Conservation (phyloP, 2,888 invertebrate species). For the Paralinhomoeus sp. region DNA sequence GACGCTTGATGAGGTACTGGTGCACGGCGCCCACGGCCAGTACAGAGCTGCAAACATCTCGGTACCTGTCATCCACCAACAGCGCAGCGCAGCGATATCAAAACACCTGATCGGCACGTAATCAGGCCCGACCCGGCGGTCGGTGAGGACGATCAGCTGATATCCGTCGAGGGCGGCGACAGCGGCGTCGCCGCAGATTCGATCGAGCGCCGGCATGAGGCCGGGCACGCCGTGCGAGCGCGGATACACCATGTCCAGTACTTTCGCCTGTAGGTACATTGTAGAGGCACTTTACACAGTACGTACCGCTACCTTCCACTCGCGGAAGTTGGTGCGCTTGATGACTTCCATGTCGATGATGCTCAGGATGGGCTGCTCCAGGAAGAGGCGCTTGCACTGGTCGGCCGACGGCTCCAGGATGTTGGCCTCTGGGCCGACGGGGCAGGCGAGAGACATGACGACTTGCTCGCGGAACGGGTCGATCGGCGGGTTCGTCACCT, state of each 20-base stretch:
- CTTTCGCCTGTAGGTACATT: conserved; percentile 37
- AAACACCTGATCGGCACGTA: conserved; percentile 33
- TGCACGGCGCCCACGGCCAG: conserved; percentile 75
- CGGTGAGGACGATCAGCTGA: conserved; percentile 66
- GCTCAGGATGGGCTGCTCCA: conserved; percentile 79
- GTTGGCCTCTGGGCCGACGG: conserved; percentile 85
- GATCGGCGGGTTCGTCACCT: conserved; percentile 81
- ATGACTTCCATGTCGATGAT: conserved; percentile 67
- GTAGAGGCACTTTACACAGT: too few species aligned
- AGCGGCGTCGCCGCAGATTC: conserved; percentile 55
- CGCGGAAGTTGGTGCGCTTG: conserved; percentile 54
- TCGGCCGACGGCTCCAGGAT: conserved; percentile 57
- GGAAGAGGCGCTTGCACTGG: conserved; percentile 68
- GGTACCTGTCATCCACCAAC: too few species aligned
- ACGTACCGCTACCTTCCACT: conserved; percentile 48
- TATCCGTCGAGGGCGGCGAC: conserved; percentile 51
- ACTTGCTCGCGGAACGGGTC: conserved; percentile 97
- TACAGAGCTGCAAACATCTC: conserved; percentile 41
- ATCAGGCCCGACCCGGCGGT: conserved; percentile 33
- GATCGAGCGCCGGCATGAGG: conserved; percentile 51
- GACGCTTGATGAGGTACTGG: conserved; percentile 52
- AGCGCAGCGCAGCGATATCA: too few species aligned
- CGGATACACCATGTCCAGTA: conserved; percentile 69
- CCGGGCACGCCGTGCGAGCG: conserved; percentile 43
- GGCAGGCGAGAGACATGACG: conserved; percentile 91